These are phyloP conservation scores for Mirza zaza DNA, from an alignment of 2,113 vertebrate species.

Conservation along the genomic window DNA sequence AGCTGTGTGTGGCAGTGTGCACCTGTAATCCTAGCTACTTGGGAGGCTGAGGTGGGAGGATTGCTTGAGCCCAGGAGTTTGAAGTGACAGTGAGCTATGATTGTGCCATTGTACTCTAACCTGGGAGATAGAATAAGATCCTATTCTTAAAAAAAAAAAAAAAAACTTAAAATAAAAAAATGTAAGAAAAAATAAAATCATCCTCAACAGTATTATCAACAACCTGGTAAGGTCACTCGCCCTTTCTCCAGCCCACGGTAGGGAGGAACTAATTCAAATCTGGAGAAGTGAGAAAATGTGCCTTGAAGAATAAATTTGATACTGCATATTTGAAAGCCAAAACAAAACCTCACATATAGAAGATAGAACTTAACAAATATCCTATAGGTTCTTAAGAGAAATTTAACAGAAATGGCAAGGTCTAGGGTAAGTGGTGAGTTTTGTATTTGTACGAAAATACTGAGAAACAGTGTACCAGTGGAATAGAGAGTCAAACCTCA, in stretches of 20 bases:
- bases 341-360: not conserved
- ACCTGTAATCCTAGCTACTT: no score
- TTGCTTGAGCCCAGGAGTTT: no score
- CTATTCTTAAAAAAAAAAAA: no score
- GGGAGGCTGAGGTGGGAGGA: no score
- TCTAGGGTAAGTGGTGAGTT: not conserved
- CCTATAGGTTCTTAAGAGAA: not conserved
- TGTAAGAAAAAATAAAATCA: not conserved
- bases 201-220: not conserved
- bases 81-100: no score
- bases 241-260: not conserved
- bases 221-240: not conserved
- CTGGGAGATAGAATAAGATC: no score
- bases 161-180: no score
- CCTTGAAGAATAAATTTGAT: not conserved
- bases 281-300: not conserved
- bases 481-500: not conserved
- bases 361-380: not conserved
- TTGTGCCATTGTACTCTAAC: no score
- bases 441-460: slow-evolving; percentile 6
- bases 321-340: not conserved
- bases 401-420: not conserved
- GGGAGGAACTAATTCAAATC: not conserved
- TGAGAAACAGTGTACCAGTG: not conserved
- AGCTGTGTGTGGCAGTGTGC: no score